A percentile compares a stretch with the other conserved stretches of the same genome.
Conservation (phyloP, 2,113 vertebrate genomes). For the Sapajus apella region DNA sequence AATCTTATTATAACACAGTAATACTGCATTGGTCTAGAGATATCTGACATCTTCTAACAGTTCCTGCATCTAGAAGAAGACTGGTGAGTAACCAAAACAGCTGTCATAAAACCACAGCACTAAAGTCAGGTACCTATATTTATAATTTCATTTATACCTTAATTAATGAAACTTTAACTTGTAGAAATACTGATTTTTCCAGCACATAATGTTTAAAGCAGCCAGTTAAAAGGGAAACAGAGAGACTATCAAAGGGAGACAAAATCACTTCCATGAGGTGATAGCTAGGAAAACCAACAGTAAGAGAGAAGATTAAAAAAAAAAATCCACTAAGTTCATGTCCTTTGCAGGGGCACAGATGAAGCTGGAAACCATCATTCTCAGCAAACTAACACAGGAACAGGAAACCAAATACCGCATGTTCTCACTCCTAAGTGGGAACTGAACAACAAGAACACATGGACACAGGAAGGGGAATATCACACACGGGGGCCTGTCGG, state of each 20-base stretch:
- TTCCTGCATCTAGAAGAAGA: background rate
- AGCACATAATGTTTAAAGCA: background rate
- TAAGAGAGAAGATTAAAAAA: background rate
- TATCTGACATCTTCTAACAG: background rate
- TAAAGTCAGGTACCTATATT: background rate
- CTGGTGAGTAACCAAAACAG: background rate
- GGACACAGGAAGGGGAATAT: too few relatives aligned
- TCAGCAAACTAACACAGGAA: too few relatives aligned
- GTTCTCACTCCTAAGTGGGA: too few relatives aligned
- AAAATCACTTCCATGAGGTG: background rate
- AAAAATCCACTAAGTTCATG: too few relatives aligned
- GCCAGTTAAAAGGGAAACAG: background rate
- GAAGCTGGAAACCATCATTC: too few relatives aligned
- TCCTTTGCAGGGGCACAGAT: too few relatives aligned
- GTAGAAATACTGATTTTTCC: background rate
- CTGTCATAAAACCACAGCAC: background rate
- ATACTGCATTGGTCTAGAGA: background rate
- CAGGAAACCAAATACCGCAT: too few relatives aligned
- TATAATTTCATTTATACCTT: conserved; percentile 2
- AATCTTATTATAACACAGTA: conserved; percentile 10
- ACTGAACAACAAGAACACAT: too few relatives aligned
- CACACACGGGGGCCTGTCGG: too few relatives aligned
- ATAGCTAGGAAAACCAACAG: background rate
- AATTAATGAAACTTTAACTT: conserved; percentile 36
- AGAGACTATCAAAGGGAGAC: background rate